Evolutionary conservation across 37 sponge, comb jelly and placozoan genomes (phyloP).

Genomic region (Agelas oroides): DNA sequence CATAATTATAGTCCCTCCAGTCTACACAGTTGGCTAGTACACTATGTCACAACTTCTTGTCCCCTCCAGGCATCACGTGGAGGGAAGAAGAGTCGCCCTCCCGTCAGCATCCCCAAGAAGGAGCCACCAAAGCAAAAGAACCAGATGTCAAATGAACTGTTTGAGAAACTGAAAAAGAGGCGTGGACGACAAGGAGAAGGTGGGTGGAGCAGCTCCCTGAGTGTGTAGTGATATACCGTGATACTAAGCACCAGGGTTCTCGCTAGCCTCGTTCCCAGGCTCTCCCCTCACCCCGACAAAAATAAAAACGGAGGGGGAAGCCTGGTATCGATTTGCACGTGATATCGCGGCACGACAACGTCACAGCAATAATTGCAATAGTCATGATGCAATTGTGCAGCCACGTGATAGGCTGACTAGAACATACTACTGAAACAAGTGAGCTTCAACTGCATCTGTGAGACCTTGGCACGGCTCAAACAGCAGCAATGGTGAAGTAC

Average conservation of each 20-base stretch:
- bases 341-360: not conserved
- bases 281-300: too few relatives aligned
- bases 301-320: too few relatives aligned
- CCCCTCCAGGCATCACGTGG: constrained; percentile 4
- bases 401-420: too few relatives aligned
- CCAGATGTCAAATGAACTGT: constrained; percentile 44
- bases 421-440: too few relatives aligned
- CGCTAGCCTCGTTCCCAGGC: too few relatives aligned
- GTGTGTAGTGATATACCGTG: not conserved
- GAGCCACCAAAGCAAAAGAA: constrained; percentile 4
- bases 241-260: not conserved
- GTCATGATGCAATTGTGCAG: not conserved
- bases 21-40: too few relatives aligned
- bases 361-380: not conserved
- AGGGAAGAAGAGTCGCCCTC: constrained; percentile 15
- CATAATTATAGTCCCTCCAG: too few relatives aligned
- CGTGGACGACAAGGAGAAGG: constrained; percentile 46
- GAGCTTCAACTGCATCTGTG: too few relatives aligned
- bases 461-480: too few relatives aligned
- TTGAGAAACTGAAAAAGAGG: constrained; percentile 58
- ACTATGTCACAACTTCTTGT: too few relatives aligned
- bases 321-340: too few relatives aligned
- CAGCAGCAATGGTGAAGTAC: too few relatives aligned
- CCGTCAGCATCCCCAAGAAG: constrained; percentile 39
- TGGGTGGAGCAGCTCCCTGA: not conserved